Percentiles rank a stretch among this genome's conserved stretches.
These are phyloP conservation scores for Neomonachus schauinslandi DNA, from an alignment of 2,113 vertebrate species.

Conservation along the genomic window DNA sequence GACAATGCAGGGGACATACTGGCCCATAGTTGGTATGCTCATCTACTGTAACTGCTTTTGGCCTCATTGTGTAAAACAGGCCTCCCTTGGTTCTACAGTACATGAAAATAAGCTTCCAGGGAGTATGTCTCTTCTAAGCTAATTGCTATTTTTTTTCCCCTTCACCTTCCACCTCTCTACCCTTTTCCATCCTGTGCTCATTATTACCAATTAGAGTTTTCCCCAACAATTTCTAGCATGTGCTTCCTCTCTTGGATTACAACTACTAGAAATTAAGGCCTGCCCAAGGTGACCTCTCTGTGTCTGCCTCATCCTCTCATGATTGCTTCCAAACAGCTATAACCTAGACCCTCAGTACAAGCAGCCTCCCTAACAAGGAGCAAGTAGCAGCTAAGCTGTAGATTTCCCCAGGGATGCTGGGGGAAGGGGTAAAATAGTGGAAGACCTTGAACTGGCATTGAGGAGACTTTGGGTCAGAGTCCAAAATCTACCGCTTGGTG, in stretches of 20 bases:
- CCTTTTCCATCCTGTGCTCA: neutral
- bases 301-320: neutral
- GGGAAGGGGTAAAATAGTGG: too few species aligned
- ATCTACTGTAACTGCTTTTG: neutral
- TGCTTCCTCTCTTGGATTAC: neutral
- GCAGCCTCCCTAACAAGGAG: neutral
- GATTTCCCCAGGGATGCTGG: neutral
- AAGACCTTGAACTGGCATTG: neutral
- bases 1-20: too few species aligned
- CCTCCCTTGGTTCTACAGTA: neutral
- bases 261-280: constrained; percentile 13
- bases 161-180: neutral
- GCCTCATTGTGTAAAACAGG: neutral
- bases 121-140: neutral
- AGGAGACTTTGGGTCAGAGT: neutral
- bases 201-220: constrained; percentile 54
- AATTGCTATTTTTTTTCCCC: neutral
- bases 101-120: neutral
- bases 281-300: neutral
- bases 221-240: neutral
- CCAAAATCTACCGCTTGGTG: neutral
- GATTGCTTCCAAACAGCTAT: neutral
- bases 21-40: too few species aligned
- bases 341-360: neutral
- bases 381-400: neutral